These are phyloP conservation scores for Catocala sponsa DNA, from an alignment of 2,888 invertebrate species.

Conservation along the genomic window DNA sequence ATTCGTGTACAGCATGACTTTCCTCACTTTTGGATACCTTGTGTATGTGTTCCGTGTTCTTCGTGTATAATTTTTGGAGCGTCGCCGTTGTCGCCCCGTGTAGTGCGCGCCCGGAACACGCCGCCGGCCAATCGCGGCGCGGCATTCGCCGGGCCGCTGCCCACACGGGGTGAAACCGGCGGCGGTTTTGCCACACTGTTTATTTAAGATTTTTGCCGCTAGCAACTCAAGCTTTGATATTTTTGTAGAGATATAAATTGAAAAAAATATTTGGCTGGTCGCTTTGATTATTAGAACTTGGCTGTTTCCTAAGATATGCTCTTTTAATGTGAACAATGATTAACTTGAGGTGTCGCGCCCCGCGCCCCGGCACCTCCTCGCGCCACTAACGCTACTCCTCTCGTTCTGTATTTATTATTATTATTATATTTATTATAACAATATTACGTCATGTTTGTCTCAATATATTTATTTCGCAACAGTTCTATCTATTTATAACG, in stretches of 20 bases:
- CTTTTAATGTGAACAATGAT: conserved; percentile 64
- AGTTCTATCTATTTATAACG: conserved; percentile 28
- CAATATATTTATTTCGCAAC: conserved; percentile 12
- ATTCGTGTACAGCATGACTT: conserved; percentile 76
- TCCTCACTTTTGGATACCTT: conserved; percentile 69
- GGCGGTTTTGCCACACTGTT: conserved; percentile 64
- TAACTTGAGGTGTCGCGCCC: conserved; percentile 37
- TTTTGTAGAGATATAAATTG: conserved; percentile 63
- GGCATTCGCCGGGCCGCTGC: conserved; percentile 32
- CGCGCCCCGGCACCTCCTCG: conserved; percentile 7
- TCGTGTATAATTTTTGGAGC: conserved; percentile 61
- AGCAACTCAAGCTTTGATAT: conserved; percentile 77
- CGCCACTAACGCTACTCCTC: conserved; percentile 14
- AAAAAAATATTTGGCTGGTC: conserved; percentile 82
- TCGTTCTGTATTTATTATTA: conserved; percentile 26
- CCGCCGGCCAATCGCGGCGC: conserved; percentile 44
- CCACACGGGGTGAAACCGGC: conserved; percentile 58
- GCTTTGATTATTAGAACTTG: conserved; percentile 78
- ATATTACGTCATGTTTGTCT: neutral
- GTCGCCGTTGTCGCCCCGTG: conserved; percentile 57
- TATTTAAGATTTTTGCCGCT: conserved; percentile 74
- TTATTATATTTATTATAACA: conserved; percentile 7
- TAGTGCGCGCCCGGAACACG: conserved; percentile 39
- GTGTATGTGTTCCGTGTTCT: conserved; percentile 78
- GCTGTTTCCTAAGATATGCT: conserved; percentile 76